These are phyloP conservation scores for Axis porcinus DNA, from an alignment of 2,113 vertebrate species.

Conservation along the genomic window DNA sequence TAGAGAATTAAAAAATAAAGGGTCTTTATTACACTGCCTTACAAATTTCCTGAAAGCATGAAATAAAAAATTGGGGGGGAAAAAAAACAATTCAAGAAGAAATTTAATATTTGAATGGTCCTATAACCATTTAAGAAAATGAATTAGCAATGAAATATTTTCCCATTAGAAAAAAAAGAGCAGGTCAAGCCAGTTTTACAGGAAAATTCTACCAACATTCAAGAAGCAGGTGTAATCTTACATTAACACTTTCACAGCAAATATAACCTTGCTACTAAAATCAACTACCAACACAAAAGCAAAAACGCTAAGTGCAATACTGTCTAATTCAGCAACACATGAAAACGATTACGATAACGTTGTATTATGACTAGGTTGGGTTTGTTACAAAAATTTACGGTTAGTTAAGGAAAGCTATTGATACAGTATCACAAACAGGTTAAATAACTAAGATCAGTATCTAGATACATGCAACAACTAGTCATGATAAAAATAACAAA, in stretches of 20 bases:
- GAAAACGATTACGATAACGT: background rate
- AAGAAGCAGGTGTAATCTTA: background rate
- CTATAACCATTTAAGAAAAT: background rate
- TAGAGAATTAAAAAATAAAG: background rate
- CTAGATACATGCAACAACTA: background rate
- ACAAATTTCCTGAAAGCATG: background rate
- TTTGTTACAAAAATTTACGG: conserved; percentile 16
- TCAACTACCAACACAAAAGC: background rate
- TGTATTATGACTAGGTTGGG: background rate
- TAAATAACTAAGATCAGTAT: background rate
- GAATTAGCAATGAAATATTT: background rate
- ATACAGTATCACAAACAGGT: background rate
- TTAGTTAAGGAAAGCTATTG: conserved; percentile 4
- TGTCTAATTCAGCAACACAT: background rate
- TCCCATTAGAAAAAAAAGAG: background rate
- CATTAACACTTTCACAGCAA: background rate
- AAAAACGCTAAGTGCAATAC: background rate
- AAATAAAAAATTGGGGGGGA: background rate
- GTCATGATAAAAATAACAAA: conserved; percentile 4
- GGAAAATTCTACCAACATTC: background rate
- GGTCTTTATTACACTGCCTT: background rate
- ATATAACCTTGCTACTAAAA: conserved; percentile 7
- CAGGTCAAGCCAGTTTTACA: background rate
- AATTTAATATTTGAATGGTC: background rate
- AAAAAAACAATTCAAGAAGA: background rate